phyloP scores from a whole-genome alignment of 2,888 invertebrate genomes.

The Eulithis testata region DNA sequence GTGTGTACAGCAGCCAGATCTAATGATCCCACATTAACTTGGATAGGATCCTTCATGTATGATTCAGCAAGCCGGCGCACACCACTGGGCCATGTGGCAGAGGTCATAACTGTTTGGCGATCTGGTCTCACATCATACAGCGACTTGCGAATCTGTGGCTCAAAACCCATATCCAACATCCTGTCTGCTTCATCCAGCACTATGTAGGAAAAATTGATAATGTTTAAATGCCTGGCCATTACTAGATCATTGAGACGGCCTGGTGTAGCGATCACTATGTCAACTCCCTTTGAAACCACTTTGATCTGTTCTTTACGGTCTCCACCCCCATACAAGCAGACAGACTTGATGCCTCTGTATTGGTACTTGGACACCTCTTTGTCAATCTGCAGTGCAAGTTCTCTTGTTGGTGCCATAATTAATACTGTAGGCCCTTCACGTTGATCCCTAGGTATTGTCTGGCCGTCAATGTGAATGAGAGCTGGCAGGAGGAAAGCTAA shows the following conservation, averaged over 20 bases:
- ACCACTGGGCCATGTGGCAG: constrained; percentile 97
- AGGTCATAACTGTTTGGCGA: constrained; percentile 98
- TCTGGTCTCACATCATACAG: constrained; percentile 93
- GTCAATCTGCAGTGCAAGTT: constrained; percentile 96
- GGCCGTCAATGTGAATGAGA: constrained; percentile 95
- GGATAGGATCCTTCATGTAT: constrained; percentile 95
- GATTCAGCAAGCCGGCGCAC: constrained; percentile 93
- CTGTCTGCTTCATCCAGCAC: constrained; percentile 97
- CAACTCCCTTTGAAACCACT: constrained; percentile 90
- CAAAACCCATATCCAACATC: constrained; percentile 95
- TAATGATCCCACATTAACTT: constrained; percentile 94
- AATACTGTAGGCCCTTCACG: constrained; percentile 94
- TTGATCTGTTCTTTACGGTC: constrained; percentile 91
- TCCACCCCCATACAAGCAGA: constrained; percentile 97
- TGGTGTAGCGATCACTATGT: constrained; percentile 98
- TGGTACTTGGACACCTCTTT: constrained; percentile 95
- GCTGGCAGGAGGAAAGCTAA: constrained; percentile 97
- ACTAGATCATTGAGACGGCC: constrained; percentile 97
- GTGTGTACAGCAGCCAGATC: constrained; percentile 96
- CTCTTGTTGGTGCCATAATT: constrained; percentile 96
- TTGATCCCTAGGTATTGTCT: constrained; percentile 88
- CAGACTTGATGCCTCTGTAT: constrained; percentile 93
- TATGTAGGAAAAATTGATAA: constrained; percentile 92
- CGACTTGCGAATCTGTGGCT: constrained; percentile 94
- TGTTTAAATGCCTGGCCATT: constrained; percentile 87